Conservation (phyloP, 2,888 invertebrate genomes). For the Drosophila aldrichi region DNA sequence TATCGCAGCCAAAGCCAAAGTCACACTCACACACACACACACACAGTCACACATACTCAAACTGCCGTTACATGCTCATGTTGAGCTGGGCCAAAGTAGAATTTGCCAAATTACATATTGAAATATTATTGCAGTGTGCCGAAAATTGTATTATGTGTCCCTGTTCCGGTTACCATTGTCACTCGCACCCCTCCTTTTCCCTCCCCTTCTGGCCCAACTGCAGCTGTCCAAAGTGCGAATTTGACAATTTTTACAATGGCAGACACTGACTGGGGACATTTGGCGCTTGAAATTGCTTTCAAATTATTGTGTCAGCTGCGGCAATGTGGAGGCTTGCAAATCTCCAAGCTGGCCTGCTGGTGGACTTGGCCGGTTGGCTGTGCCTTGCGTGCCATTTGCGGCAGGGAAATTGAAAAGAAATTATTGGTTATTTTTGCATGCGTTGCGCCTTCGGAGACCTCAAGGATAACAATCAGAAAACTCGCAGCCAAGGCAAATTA, state of each 20-base stretch:
- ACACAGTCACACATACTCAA: constrained; percentile 20
- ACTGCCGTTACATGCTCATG: constrained; percentile 20
- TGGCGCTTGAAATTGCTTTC: constrained; percentile 81
- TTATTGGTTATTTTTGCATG: constrained; percentile 77
- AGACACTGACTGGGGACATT: constrained; percentile 60
- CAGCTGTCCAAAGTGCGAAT: constrained; percentile 74
- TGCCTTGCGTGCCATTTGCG: constrained; percentile 71
- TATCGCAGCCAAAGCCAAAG: constrained; percentile 62
- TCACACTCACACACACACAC: constrained; percentile 68
- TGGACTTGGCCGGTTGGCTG: constrained; percentile 35
- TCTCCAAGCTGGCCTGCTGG: constrained; percentile 8
- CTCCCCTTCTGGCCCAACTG: background rate
- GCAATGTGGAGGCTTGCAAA: constrained; percentile 50
- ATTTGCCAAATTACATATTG: constrained; percentile 81
- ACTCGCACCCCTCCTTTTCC: background rate
- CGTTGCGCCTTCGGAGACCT: constrained; percentile 58
- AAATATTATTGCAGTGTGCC: constrained; percentile 78
- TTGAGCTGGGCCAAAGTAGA: constrained; percentile 65
- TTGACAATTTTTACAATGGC: constrained; percentile 73
- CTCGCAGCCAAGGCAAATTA: constrained; percentile 55
- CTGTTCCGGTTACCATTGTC: constrained; percentile 11
- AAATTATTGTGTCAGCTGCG: constrained; percentile 83
- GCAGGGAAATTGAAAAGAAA: constrained; percentile 73
- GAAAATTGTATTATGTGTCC: constrained; percentile 63
- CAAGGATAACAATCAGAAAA: constrained; percentile 60